Evolutionary conservation across 1,140 invertebrate genomes (phyloP), one percentile per base, ranked within the genome.

Genomic region (Apis florea): DNA sequence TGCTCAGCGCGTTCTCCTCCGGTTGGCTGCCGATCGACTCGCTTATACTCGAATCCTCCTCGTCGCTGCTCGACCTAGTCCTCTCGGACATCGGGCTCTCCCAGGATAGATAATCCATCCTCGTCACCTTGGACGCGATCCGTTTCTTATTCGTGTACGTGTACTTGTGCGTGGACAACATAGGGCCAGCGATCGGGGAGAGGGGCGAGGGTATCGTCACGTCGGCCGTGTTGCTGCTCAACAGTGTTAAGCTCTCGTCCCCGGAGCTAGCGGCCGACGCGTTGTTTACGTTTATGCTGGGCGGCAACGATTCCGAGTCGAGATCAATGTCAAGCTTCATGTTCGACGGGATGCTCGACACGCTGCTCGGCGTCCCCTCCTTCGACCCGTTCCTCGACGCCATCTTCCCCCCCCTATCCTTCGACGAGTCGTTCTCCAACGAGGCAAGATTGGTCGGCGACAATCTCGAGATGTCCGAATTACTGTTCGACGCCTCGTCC

Each of bases 61-160:
- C 92, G 47, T 92, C 92, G 72, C 79, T 90, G 69, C 89, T 91
- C 15, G 89, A 92, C 54, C 89, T 87, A 17, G 89, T 92, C 21
- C 90, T 87, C 40, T 93, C 92, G 0, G 90, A 92, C 53, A 88
- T 85, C 0, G 91, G 91, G 8, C 91, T 92, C 59, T 91, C 91
- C 91, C 92, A 93, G 17, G 91, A 86, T 11, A 93, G 82, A 24
- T 91, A 93, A 12, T 90, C 89, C 54, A 90, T 86, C 3, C 89
- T 83, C 0, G 87, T 75, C 9, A 92, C 82, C 58, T 93, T 92
- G 2, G 83, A 81, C 21, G 86, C 73, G 3, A 87, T 66, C 2
- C 92, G 90, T n/a, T 93, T 93, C 51, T 93, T 93, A 67, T 94
- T 94, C 3, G 92, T 64, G 64, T 94, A 94, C 0, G 93, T 93